A percentile compares a stretch with the other conserved stretches of the same genome.
phyloP scores from a whole-genome alignment of 2,113 vertebrate species.

The Bettongia penicillata region DNA sequence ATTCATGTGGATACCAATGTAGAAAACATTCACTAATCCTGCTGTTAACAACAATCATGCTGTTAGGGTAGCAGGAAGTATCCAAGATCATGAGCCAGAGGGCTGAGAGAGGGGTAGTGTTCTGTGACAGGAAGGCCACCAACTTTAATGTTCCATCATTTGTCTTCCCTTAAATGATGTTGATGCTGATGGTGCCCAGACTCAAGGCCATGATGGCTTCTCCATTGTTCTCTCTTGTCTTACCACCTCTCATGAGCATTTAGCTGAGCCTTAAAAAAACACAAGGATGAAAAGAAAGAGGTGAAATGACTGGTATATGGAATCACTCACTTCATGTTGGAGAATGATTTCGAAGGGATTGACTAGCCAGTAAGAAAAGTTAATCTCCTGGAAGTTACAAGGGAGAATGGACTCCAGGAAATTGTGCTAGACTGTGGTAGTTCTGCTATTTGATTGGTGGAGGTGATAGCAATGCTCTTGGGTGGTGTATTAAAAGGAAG shows the following conservation, averaged over 20 bases:
- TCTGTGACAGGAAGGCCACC: slow-evolving; percentile 45
- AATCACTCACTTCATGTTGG: neutral
- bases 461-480: neutral
- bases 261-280: neutral
- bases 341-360: slow-evolving; percentile 1
- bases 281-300: neutral
- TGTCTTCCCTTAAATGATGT: slow-evolving; percentile 8
- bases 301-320: fast-evolving
- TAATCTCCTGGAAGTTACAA: slow-evolving; percentile 2
- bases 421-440: neutral
- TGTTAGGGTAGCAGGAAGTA: slow-evolving; percentile 5
- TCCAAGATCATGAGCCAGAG: neutral
- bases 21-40: no score
- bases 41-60: no score
- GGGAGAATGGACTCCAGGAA: slow-evolving; percentile 38
- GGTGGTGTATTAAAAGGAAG: slow-evolving; percentile 13
- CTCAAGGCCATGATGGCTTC: no score
- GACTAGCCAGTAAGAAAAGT: neutral
- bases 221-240: no score
- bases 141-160: slow-evolving; percentile 31
- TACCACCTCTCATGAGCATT: neutral
- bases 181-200: neutral
- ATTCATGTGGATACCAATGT: neutral
- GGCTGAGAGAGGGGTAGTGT: slow-evolving; percentile 9
- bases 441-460: neutral